Evolutionary conservation across 1,140 invertebrate species (phyloP), one percentile per base, ranked within the genome.

Genomic region (Euwallacea similis): DNA sequence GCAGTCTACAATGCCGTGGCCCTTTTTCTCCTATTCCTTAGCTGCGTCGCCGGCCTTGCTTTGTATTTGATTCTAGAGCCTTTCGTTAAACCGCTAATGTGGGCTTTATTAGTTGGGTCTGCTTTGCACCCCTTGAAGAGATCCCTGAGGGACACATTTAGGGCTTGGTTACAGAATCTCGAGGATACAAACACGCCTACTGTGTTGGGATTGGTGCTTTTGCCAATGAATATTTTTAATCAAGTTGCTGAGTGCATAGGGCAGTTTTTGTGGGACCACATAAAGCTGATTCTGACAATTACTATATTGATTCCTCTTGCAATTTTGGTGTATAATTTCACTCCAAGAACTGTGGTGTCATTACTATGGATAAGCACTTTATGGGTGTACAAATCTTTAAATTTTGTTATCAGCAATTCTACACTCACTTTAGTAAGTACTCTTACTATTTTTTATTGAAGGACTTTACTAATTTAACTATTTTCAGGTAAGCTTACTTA

Each of bases 61-160:
- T 86, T 97, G 11, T 96, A 94, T 79, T 88, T 91, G 71, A 90
- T 95, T 58, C 82, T 98, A 6, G 90, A 93, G 78, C 94, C 95
- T 0, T 98, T 98, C 82, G 87, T 98, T 13, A 91, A 94, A 76
- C 94, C 96, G 0, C 79, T 98, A 43, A 86, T 98, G 69, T 99
- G 96, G 96, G 96, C 96, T 6, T 83, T 98, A 56, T 81, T 99
- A 11, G 94, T 95, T 80, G 95, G 95, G 10, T 93, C 93, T 7
- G 90, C 95, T 44, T 84, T 98, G 33, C 92, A 96, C 81, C 95
- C 95, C 0, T 91, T 96, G 75, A 98, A 98, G 79, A 85, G 88
- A 66, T 88, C 87, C 42, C 78, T 96, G 10, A 88, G 90, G 7
- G 87, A 86, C 16, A 84, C 85, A 74, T 84, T 93, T 56, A 86